These are phyloP conservation scores for Martes martes DNA, from an alignment of 2,113 vertebrate genomes.

Conservation along the genomic window DNA sequence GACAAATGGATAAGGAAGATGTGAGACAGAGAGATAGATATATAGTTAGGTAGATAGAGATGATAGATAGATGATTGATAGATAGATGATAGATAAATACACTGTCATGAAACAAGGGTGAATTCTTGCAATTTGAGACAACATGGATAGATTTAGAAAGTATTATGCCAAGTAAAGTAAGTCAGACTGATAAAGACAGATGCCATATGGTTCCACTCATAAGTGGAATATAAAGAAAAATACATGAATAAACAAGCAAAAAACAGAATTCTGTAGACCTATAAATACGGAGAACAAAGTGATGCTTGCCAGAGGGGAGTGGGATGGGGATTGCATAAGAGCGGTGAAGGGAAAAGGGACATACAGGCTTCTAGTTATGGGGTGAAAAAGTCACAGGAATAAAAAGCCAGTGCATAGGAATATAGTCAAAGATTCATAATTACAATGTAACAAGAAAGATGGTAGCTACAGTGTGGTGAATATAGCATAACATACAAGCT, in stretches of 20 bases:
- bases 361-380: not conserved
- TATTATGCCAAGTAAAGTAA: not conserved
- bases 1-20: not conserved
- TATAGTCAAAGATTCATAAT: not conserved
- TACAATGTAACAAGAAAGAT: not conserved
- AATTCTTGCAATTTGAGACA: not conserved
- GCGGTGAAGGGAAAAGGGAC: not conserved
- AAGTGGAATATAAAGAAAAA: not conserved
- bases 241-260: not conserved
- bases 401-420: not conserved
- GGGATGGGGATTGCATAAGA: not conserved
- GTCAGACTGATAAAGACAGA: not conserved
- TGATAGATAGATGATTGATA: not conserved
- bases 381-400: not conserved
- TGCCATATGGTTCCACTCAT: not conserved
- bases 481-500: not conserved
- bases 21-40: too few relatives aligned
- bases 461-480: not conserved
- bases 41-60: not conserved
- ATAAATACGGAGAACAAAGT: not conserved
- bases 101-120: not conserved
- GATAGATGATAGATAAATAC: not conserved
- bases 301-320: not conserved
- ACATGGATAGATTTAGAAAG: not conserved
- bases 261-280: not conserved